Percentiles rank a stretch among this genome's conserved stretches.
Conservation (phyloP, 2,113 vertebrate genomes). For the Edolisoma coerulescens region DNA sequence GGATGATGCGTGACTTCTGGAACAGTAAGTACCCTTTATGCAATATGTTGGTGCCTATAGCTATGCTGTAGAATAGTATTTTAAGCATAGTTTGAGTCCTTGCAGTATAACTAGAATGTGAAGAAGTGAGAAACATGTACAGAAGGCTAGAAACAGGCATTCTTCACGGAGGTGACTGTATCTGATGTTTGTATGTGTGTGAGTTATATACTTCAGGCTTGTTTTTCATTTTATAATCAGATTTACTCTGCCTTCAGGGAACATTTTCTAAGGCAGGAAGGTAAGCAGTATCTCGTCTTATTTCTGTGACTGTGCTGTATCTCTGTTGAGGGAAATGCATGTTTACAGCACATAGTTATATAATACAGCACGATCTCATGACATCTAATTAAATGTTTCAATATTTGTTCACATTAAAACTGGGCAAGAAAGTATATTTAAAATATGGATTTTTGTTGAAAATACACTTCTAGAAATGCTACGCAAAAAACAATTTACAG, state of each 20-base stretch:
- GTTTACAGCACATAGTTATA: background rate
- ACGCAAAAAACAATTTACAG: background rate
- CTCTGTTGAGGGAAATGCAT: background rate
- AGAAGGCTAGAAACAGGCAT: background rate
- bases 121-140: background rate
- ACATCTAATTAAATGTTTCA: background rate
- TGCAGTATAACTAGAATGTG: background rate
- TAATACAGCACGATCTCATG: background rate
- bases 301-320: background rate
- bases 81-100: background rate
- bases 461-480: background rate
- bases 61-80: background rate
- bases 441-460: background rate
- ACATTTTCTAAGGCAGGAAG: constrained; percentile 5
- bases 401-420: background rate
- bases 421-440: background rate
- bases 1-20: background rate
- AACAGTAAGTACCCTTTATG: constrained; percentile 13
- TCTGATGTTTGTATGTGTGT: background rate
- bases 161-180: background rate
- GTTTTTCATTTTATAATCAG: background rate
- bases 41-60: background rate
- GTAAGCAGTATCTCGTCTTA: constrained; percentile 56
- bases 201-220: background rate
- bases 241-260: background rate